phyloP scores from a whole-genome alignment of 2,113 vertebrate species.

The Pituophis catenifer region DNA sequence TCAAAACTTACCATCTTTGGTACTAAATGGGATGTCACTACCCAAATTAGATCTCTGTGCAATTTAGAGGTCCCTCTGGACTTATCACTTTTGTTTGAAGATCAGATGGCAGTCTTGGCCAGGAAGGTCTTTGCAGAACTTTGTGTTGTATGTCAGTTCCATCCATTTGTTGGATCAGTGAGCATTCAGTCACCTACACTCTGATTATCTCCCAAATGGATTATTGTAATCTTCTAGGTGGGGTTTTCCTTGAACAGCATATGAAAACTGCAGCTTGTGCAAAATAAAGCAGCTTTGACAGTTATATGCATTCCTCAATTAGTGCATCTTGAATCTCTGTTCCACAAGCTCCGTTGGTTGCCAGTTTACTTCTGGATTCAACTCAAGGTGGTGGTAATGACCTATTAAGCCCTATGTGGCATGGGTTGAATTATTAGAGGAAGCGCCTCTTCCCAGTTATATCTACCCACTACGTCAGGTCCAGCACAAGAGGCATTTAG shows the following conservation, averaged over 20 bases:
- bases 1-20: not conserved
- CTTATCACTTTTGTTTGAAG: not conserved
- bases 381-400: not conserved
- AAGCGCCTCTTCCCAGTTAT: no score
- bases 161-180: not conserved
- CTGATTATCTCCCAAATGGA: no score
- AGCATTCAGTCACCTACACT: no score
- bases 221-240: no score
- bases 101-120: not conserved
- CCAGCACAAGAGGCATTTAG: no score
- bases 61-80: not conserved
- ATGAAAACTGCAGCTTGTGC: no score
- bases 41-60: not conserved
- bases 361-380: not conserved
- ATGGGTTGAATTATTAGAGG: no score
- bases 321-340: not conserved
- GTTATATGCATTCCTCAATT: not conserved
- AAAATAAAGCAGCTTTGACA: not conserved
- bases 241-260: no score
- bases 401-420: no score
- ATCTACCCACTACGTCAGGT: no score
- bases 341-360: not conserved
- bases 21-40: not conserved
- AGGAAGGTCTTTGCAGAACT: not conserved
- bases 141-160: not conserved